Evolutionary conservation across 1,140 invertebrate species (phyloP).

Genomic region (Saccostrea cuccullata): DNA sequence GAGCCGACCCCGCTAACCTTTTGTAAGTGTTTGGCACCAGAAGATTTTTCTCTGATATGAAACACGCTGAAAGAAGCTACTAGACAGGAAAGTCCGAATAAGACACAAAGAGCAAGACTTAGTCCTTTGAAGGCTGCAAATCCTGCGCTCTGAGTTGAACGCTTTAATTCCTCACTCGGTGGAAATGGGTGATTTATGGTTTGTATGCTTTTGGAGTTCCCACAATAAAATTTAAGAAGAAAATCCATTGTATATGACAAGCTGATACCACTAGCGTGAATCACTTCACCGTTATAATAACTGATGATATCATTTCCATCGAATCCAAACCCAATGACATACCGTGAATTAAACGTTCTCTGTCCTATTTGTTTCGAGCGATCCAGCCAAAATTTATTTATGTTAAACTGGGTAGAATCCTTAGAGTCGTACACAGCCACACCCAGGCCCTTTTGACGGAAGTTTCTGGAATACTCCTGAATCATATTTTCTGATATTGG

Average conservation of each 20-base stretch:
- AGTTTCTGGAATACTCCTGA: not conserved
- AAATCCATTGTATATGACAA: conserved; percentile 82
- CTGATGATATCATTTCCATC: conserved; percentile 53
- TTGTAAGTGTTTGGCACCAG: conserved; percentile 62
- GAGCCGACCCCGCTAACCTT: conserved; percentile 61
- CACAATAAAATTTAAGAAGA: conserved; percentile 76
- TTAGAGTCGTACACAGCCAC: not conserved
- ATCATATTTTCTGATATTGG: not conserved
- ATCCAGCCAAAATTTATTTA: conserved; percentile 24
- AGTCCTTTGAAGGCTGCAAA: conserved; percentile 60
- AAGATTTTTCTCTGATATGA: conserved; percentile 82
- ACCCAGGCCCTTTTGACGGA: not conserved
- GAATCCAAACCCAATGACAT: conserved; percentile 36
- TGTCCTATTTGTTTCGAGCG: conserved; percentile 37
- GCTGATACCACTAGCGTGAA: conserved; percentile 84
- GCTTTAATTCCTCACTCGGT: not conserved
- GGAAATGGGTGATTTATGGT: conserved; percentile 57
- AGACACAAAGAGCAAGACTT: conserved; percentile 79
- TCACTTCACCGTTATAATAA: conserved; percentile 80
- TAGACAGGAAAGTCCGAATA: conserved; percentile 83
- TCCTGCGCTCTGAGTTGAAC: not conserved
- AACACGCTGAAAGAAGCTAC: conserved; percentile 86
- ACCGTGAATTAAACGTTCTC: conserved; percentile 43
- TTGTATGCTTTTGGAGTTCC: conserved; percentile 37
- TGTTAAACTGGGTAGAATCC: not conserved